Conservation (phyloP, 1,140 invertebrate species). For the Leguminivora glycinivorella region DNA sequence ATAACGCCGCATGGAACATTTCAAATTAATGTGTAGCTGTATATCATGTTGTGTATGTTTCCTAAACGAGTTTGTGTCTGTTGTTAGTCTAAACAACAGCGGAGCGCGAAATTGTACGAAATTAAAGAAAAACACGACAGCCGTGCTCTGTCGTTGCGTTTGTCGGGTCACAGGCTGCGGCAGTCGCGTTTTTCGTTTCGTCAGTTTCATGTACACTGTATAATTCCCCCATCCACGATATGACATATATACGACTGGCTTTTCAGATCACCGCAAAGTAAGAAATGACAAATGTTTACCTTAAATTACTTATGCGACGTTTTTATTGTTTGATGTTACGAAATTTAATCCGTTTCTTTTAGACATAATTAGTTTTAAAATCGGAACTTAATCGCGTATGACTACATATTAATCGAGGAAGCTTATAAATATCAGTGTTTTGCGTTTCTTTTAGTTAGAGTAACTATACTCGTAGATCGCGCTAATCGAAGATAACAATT, state of each 20-base stretch:
- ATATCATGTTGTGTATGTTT: background rate
- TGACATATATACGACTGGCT: background rate
- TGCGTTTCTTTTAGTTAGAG: too few species aligned
- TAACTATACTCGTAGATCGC: too few species aligned
- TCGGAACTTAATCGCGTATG: too few species aligned
- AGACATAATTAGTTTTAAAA: too few species aligned
- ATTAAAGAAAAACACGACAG: slow-evolving; percentile 28
- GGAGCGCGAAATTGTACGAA: slow-evolving; percentile 20
- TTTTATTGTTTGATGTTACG: too few species aligned
- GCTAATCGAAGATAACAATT: too few species aligned
- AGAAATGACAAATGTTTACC: background rate
- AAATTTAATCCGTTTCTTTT: too few species aligned
- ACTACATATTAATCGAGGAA: too few species aligned
- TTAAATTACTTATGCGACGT: too few species aligned
- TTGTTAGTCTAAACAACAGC: slow-evolving; percentile 24
- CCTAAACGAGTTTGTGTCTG: slow-evolving; percentile 15
- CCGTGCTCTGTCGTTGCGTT: slow-evolving; percentile 3
- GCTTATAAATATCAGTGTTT: too few species aligned
- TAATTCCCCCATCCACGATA: background rate
- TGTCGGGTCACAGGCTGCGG: background rate
- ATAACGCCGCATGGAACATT: slow-evolving; percentile 11
- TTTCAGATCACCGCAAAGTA: background rate
- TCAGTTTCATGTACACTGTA: too few species aligned
- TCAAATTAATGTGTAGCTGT: background rate
- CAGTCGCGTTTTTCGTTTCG: background rate